Conservation (phyloP, 1,140 invertebrate genomes). For the Druon quercuslanigerum region DNA sequence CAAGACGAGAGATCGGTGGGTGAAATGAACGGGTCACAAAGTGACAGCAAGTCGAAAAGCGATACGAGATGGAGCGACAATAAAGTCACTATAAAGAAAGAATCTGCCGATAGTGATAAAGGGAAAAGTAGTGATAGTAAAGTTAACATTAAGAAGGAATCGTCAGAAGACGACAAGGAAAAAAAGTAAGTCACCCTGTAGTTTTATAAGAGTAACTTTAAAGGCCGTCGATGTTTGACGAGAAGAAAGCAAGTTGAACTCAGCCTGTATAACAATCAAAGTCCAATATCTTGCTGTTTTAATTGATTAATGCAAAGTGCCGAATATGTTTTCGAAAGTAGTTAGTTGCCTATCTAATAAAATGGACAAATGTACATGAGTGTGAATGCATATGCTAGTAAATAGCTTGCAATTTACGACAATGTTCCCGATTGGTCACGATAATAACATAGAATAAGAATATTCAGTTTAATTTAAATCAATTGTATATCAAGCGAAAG, state of each 20-base stretch:
- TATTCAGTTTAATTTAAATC: not conserved
- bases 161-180: conserved; percentile 51
- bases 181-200: conserved; percentile 50
- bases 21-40: conserved; percentile 70
- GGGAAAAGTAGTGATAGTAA: conserved; percentile 70
- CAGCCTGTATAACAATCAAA: not conserved
- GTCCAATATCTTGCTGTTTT: not conserved
- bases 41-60: conserved; percentile 69
- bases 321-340: not conserved
- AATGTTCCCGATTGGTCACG: not conserved
- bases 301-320: not conserved
- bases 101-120: conserved; percentile 62
- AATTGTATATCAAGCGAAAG: too few species aligned
- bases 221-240: not conserved
- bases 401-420: not conserved
- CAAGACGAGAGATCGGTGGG: conserved; percentile 68
- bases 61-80: conserved; percentile 73
- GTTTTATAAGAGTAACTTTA: not conserved
- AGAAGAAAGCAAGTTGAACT: not conserved
- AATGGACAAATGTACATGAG: not conserved
- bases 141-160: conserved; percentile 61
- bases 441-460: conserved; percentile 5
- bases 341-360: not conserved
- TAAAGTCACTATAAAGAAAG: conserved; percentile 67
- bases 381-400: not conserved